These are phyloP conservation scores for Mizuhopecten yessoensis DNA, from an alignment of 1,140 invertebrate species.

Conservation along the genomic window DNA sequence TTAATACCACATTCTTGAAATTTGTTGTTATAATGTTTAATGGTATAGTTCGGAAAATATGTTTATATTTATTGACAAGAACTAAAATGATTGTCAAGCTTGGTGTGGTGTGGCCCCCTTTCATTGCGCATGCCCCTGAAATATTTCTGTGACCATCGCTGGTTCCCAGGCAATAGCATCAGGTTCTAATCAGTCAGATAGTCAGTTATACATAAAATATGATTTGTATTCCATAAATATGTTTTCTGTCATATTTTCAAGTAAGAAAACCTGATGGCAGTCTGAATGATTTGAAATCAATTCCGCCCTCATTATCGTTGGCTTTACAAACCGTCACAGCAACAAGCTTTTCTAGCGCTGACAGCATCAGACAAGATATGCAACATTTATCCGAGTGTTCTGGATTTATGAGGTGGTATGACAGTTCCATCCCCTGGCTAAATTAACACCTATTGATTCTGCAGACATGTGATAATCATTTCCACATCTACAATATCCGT, in stretches of 20 bases:
- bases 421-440: slow-evolving; percentile 41
- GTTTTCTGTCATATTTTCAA: neutral
- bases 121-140: no score
- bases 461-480: slow-evolving; percentile 3
- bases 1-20: no score
- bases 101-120: no score
- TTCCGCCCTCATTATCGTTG: neutral
- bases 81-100: no score
- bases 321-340: neutral
- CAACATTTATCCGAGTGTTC: slow-evolving; percentile 42
- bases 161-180: neutral
- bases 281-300: neutral
- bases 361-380: slow-evolving; percentile 27
- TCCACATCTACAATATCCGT: neutral
- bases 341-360: neutral
- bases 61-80: no score
- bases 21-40: no score
- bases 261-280: neutral
- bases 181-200: neutral
- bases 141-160: no score
- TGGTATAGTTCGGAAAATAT: no score
- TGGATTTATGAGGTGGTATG: slow-evolving; percentile 41
- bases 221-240: slow-evolving; percentile 28
- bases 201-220: slow-evolving; percentile 30
- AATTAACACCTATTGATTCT: slow-evolving; percentile 42